phyloP scores from a whole-genome alignment of 2,113 vertebrate species.

The Mohoua ochrocephala region DNA sequence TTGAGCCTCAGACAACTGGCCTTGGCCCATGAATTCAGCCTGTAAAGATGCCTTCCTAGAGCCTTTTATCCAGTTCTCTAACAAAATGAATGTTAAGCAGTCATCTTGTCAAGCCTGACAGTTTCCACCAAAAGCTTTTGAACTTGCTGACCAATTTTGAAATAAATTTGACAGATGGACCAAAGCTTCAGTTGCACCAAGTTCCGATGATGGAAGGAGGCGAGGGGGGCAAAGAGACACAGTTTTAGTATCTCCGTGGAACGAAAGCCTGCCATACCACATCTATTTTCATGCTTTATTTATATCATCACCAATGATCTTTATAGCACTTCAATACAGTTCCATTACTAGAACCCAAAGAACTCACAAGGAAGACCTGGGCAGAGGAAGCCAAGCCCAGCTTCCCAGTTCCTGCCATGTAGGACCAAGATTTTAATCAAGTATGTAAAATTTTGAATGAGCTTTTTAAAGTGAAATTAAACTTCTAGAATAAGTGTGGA shows the following conservation, averaged over 20 bases:
- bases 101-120: background rate
- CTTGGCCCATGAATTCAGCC: background rate
- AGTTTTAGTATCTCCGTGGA: background rate
- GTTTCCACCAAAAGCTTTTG: background rate
- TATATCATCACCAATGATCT: background rate
- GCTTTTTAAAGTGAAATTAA: background rate
- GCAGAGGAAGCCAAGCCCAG: background rate
- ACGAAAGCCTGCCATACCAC: background rate
- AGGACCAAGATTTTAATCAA: background rate
- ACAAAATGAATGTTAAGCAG: background rate
- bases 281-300: background rate
- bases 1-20: background rate
- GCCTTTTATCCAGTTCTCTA: background rate
- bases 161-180: background rate
- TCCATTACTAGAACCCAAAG: background rate
- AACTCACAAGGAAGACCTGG: background rate
- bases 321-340: background rate
- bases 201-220: accelerated
- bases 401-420: background rate
- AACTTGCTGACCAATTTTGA: background rate
- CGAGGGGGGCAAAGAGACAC: background rate
- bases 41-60: background rate
- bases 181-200: background rate
- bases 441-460: background rate
- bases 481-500: background rate